Conservation (phyloP, 2,888 invertebrate genomes). For the Girardia tigrina region DNA sequence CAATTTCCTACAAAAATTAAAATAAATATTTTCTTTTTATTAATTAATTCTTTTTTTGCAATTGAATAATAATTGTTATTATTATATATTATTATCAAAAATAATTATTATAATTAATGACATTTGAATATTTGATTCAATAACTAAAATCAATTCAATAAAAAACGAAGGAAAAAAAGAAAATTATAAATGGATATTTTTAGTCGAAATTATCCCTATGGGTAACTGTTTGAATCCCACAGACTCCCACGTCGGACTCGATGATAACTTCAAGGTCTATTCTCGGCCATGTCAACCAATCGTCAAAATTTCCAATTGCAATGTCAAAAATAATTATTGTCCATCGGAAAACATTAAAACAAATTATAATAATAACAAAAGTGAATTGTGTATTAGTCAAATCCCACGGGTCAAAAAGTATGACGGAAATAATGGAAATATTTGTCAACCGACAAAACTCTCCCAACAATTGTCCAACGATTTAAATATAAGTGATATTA, state of each 20-base stretch:
- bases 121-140: neutral
- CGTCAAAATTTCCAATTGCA: neutral
- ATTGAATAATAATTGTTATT: too few relatives aligned
- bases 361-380: constrained; percentile 20
- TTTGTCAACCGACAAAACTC: too few relatives aligned
- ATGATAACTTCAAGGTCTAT: constrained; percentile 10
- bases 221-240: neutral
- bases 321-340: neutral
- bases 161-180: too few relatives aligned
- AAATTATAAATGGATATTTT: neutral
- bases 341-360: neutral
- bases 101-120: too few relatives aligned
- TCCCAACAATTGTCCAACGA: neutral
- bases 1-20: too few relatives aligned
- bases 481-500: neutral
- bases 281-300: neutral
- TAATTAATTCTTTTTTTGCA: too few relatives aligned
- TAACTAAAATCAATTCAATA: neutral
- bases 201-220: constrained; percentile 12
- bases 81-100: too few relatives aligned
- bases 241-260: neutral
- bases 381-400: neutral
- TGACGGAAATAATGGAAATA: neutral
- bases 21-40: too few relatives aligned
- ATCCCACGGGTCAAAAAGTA: neutral